Evolutionary conservation across 2,113 vertebrate species (phyloP).

Genomic region (Rousettus leschenaultii): DNA sequence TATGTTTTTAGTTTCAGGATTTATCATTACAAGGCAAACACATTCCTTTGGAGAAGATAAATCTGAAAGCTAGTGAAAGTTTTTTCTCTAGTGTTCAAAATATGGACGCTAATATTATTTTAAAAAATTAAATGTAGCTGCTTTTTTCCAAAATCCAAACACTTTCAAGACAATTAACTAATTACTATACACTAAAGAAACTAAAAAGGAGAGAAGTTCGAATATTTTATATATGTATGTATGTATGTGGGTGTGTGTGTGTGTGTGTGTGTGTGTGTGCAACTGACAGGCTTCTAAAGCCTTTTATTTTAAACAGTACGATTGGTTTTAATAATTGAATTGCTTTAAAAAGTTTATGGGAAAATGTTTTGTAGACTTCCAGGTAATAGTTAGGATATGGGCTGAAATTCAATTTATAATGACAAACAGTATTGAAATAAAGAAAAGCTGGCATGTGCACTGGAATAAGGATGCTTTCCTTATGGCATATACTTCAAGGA

Average conservation of each 20-base stretch:
- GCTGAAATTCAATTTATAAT: slow-evolving; percentile 33
- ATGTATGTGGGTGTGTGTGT: no score
- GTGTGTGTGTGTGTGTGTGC: not conserved
- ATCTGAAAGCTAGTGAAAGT: slow-evolving; percentile 17
- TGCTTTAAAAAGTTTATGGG: slow-evolving; percentile 45
- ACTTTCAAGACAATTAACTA: not conserved
- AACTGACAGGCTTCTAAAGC: slow-evolving; percentile 31
- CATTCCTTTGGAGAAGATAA: not conserved
- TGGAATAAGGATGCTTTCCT: not conserved
- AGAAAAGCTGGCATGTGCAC: not conserved
- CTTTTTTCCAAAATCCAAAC: not conserved
- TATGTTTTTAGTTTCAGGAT: slow-evolving; percentile 8
- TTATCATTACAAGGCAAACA: not conserved
- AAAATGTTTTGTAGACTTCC: slow-evolving; percentile 50
- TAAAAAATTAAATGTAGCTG: not conserved
- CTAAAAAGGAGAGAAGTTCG: slow-evolving; percentile 5
- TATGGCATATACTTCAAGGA: not conserved
- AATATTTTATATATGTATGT: not conserved
- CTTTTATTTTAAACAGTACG: slow-evolving; percentile 54
- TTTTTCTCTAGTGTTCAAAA: not conserved
- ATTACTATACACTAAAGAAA: slow-evolving; percentile 35
- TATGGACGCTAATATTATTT: not conserved
- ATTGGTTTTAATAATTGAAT: slow-evolving; percentile 60
- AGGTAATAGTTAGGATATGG: not conserved
- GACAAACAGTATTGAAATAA: not conserved